Percentiles rank a stretch among this genome's conserved stretches.
phyloP scores from a whole-genome alignment of 2,113 vertebrate species.

The Catharus fuscescens region DNA sequence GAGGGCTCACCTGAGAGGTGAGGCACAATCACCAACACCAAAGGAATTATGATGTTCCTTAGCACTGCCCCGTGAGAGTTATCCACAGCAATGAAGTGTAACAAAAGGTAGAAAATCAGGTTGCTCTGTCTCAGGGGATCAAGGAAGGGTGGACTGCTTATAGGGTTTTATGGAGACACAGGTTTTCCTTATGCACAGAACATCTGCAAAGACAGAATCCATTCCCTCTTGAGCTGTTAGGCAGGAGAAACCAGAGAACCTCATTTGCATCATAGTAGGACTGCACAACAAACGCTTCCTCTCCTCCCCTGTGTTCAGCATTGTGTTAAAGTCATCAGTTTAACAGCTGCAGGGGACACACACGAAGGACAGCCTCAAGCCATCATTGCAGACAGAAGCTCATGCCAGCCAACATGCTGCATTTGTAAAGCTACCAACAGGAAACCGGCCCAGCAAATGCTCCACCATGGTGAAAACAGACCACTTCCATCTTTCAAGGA shows the following conservation, averaged over 20 bases:
- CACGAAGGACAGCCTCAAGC: not conserved
- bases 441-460: not conserved
- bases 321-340: not conserved
- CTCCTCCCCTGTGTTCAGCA: not conserved
- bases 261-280: not conserved
- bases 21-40: not conserved
- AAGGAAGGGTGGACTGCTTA: not conserved
- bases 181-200: not conserved
- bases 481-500: not conserved
- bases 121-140: accelerated
- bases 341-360: not conserved
- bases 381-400: accelerated
- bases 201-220: not conserved
- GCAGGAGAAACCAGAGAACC: not conserved
- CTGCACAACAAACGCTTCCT: not conserved
- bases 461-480: not conserved
- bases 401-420: not conserved
- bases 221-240: not conserved
- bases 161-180: accelerated
- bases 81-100: not conserved
- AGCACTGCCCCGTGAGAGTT: not conserved
- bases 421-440: not conserved
- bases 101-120: not conserved
- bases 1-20: not conserved
- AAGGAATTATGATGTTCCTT: not conserved